Evolutionary conservation across 2,113 vertebrate genomes (phyloP).

Genomic region (Isurus oxyrinchus): DNA sequence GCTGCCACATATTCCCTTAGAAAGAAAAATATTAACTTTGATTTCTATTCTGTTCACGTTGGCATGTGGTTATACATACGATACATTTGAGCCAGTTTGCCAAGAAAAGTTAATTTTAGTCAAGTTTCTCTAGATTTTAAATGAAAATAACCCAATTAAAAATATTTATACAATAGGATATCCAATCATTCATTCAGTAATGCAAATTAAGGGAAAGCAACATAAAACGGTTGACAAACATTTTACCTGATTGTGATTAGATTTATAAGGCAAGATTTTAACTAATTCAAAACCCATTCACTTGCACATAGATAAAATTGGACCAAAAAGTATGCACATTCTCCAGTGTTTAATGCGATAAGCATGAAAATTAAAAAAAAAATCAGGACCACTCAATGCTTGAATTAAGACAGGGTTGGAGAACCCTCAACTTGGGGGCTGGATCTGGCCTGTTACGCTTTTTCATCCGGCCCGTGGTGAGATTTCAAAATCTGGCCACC

Average conservation of each 20-base stretch:
- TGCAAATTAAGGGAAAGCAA: background rate
- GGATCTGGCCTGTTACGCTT: no score
- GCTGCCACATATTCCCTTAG: constrained; percentile 57
- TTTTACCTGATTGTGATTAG: background rate
- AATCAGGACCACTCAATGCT: background rate
- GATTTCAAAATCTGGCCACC: no score
- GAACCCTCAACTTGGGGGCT: no score
- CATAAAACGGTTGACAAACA: background rate
- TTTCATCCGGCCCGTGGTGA: no score
- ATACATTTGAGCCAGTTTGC: background rate
- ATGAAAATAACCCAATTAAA: constrained; percentile 12
- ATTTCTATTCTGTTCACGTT: background rate
- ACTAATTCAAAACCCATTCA: background rate
- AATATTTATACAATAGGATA: no score
- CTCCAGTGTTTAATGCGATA: background rate
- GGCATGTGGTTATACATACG: background rate
- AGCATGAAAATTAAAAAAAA: background rate
- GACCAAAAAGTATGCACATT: background rate
- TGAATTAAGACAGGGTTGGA: background rate
- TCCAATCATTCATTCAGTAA: background rate
- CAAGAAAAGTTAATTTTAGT: background rate
- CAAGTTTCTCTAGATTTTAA: constrained; percentile 19
- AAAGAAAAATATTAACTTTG: constrained; percentile 27
- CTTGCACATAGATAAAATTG: no score
- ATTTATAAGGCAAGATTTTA: background rate